Percentiles rank a stretch among this genome's conserved stretches.
These are phyloP conservation scores for Dasysyrphus tricinctus DNA, from an alignment of 2,888 invertebrate species.

Conservation along the genomic window DNA sequence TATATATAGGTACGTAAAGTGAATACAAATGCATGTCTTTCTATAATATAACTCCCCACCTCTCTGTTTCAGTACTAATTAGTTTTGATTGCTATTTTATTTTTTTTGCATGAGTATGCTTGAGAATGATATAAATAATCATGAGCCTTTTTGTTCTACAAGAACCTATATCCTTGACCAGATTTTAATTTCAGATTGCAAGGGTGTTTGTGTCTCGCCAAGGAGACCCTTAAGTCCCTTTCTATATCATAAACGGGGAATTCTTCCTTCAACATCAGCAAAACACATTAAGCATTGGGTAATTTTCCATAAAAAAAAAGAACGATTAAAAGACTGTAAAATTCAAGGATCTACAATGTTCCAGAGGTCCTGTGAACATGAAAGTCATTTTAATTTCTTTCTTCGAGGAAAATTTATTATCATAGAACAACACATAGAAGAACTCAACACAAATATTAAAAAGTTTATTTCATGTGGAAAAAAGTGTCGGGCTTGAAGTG, in stretches of 20 bases:
- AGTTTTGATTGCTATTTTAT: slow-evolving; percentile 37
- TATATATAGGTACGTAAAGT: slow-evolving; percentile 34
- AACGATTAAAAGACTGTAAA: slow-evolving; percentile 21
- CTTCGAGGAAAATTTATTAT: slow-evolving; percentile 58
- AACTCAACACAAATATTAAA: slow-evolving; percentile 52
- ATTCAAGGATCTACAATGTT: slow-evolving; percentile 30
- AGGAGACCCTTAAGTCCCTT: slow-evolving; percentile 21
- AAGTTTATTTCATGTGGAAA: slow-evolving; percentile 49
- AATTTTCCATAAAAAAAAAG: slow-evolving; percentile 26
- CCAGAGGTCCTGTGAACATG: slow-evolving; percentile 35
- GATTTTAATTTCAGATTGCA: slow-evolving; percentile 71
- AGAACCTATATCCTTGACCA: slow-evolving; percentile 40
- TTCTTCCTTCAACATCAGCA: slow-evolving; percentile 25
- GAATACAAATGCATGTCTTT: slow-evolving; percentile 48
- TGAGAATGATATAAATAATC: slow-evolving; percentile 6
- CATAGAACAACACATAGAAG: slow-evolving; percentile 22
- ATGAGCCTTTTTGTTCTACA: slow-evolving; percentile 5
- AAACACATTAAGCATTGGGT: slow-evolving; percentile 31
- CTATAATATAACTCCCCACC: not conserved
- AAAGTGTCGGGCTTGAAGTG: slow-evolving; percentile 21
- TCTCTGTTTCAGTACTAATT: slow-evolving; percentile 45
- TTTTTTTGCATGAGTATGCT: not conserved
- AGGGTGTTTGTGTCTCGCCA: slow-evolving; percentile 55
- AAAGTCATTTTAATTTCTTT: slow-evolving; percentile 59
- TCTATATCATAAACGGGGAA: slow-evolving; percentile 3